Conservation (phyloP, 1,140 invertebrate genomes). For the Drosophila tropicalis region DNA sequence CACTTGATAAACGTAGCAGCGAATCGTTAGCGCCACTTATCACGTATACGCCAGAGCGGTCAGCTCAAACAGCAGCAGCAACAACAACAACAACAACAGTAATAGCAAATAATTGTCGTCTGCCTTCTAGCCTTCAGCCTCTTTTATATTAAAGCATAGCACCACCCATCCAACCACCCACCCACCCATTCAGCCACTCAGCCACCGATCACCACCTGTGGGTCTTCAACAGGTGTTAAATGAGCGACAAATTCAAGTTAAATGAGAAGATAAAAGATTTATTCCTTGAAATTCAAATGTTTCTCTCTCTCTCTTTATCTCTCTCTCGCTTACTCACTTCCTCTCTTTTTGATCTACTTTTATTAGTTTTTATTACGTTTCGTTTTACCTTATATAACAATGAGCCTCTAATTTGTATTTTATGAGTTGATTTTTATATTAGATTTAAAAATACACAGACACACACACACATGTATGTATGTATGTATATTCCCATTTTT, state of each 20-base stretch:
- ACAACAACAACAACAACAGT: not conserved
- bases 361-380: not conserved
- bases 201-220: no score
- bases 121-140: conserved; percentile 1
- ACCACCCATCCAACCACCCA: no score
- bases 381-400: conserved; percentile 3
- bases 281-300: no score
- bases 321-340: no score
- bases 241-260: no score
- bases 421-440: not conserved
- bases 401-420: conserved; percentile 11
- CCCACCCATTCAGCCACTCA: not conserved
- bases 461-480: not conserved
- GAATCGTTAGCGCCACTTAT: conserved; percentile 78
- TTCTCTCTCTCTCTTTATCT: no score
- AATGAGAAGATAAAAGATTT: no score
- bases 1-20: conserved; percentile 75
- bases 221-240: not conserved
- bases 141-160: not conserved
- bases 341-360: not conserved
- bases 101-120: not conserved
- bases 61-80: conserved; percentile 18
- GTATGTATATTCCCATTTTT: conserved; percentile 31
- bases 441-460: not conserved
- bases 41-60: conserved; percentile 77